Percentiles rank a stretch among this genome's conserved stretches.
Conservation (phyloP, 2,888 invertebrate species). For the Hydroisotoma schaefferi region DNA sequence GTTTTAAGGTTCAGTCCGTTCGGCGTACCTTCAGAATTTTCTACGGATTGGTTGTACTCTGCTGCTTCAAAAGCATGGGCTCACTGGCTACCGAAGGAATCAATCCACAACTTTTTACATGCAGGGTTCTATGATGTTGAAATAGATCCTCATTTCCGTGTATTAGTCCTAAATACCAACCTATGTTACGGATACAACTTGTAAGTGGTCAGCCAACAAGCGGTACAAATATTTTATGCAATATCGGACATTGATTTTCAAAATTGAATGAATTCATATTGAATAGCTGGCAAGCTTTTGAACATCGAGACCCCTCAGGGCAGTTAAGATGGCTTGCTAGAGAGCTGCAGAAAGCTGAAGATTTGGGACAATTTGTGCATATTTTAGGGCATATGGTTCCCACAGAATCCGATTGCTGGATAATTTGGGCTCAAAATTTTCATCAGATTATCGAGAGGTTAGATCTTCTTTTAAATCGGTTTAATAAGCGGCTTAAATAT, state of each 20-base stretch:
- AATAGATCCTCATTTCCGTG: constrained; percentile 65
- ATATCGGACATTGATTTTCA: neutral
- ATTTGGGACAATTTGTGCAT: constrained; percentile 71
- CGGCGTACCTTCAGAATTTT: constrained; percentile 37
- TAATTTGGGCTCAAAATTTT: constrained; percentile 70
- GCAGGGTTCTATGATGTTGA: constrained; percentile 72
- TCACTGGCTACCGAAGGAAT: constrained; percentile 65
- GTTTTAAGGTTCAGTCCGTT: constrained; percentile 38
- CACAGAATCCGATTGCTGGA: constrained; percentile 64
- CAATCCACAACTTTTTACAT: constrained; percentile 59
- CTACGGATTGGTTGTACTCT: constrained; percentile 67
- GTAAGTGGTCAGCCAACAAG: constrained; percentile 21
- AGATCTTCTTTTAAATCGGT: neutral
- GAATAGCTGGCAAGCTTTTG: constrained; percentile 63
- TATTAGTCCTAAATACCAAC: constrained; percentile 77
- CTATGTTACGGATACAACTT: constrained; percentile 69
- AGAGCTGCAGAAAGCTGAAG: constrained; percentile 70
- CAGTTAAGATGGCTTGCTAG: constrained; percentile 78
- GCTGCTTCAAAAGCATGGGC: constrained; percentile 67
- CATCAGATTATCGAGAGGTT: constrained; percentile 63
- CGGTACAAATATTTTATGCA: neutral
- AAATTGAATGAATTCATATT: neutral
- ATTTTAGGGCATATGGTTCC: constrained; percentile 76
- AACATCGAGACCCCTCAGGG: constrained; percentile 68
- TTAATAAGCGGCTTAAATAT: neutral